phyloP scores from a whole-genome alignment of 2,797 vertebrate species.

The Tokudaia tokunoshimensis region DNA sequence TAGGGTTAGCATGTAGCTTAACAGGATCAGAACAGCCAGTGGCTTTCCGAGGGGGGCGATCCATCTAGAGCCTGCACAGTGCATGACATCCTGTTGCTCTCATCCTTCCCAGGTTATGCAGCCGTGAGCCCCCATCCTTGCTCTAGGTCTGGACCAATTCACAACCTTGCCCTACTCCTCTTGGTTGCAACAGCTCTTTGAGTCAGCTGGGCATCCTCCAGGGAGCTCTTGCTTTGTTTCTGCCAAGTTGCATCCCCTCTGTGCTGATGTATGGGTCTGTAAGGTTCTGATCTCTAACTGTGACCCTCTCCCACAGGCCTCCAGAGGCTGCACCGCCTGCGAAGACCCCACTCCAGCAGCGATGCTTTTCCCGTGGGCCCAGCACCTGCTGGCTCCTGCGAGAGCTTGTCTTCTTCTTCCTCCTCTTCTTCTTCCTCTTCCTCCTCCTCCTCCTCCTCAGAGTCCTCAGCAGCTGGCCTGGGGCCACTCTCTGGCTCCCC shows the following conservation, averaged over 20 bases:
- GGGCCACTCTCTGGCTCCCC: slow-evolving; percentile 75
- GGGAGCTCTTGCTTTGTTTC: background rate
- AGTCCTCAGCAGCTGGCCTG: slow-evolving; percentile 82
- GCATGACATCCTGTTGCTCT: background rate
- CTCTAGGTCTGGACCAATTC: background rate
- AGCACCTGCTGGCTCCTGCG: slow-evolving; percentile 88
- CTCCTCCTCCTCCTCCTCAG: slow-evolving; percentile 45
- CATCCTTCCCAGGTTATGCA: background rate
- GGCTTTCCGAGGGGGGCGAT: background rate
- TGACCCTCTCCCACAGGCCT: slow-evolving; percentile 79
- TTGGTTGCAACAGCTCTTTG: background rate
- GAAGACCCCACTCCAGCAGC: slow-evolving; percentile 90
- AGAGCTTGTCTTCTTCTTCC: slow-evolving; percentile 89
- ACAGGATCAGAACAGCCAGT: background rate
- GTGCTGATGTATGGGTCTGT: background rate
- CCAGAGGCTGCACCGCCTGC: slow-evolving; percentile 87
- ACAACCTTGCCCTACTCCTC: background rate
- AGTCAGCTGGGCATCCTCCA: background rate
- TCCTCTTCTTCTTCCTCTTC: slow-evolving; percentile 67
- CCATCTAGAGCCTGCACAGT: background rate
- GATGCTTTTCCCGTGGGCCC: slow-evolving; percentile 89
- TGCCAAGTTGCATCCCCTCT: background rate
- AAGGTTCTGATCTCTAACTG: background rate
- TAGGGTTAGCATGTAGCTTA: background rate
- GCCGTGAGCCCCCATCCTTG: background rate